These are phyloP conservation scores for Oscheius myriophilus DNA, from an alignment of 2,888 invertebrate species.

Conservation along the genomic window DNA sequence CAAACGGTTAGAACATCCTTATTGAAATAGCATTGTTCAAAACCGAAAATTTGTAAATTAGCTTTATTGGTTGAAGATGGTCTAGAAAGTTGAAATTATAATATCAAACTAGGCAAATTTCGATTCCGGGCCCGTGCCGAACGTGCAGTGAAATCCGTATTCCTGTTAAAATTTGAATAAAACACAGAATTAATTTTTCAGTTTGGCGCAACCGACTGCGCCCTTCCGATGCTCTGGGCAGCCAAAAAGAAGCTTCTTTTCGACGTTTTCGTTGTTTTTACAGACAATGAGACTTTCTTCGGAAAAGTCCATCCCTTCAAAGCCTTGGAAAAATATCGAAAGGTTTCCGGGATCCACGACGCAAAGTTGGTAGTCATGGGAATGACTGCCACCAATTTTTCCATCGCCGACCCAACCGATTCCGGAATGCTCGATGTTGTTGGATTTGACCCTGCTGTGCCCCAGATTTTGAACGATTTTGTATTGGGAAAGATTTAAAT, in stretches of 20 bases:
- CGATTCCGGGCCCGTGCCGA: no score
- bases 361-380: constrained; percentile 65
- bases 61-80: no score
- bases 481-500: constrained; percentile 20
- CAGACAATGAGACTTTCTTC: constrained; percentile 74
- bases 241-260: constrained; percentile 76
- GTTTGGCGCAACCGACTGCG: constrained; percentile 68
- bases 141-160: no score
- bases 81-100: no score
- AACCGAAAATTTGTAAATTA: no score
- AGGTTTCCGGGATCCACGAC: constrained; percentile 66
- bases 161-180: no score
- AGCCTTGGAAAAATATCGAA: constrained; percentile 77
- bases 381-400: constrained; percentile 71
- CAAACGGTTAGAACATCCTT: no score
- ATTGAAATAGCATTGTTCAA: no score
- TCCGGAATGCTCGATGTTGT: constrained; percentile 71
- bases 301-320: constrained; percentile 73
- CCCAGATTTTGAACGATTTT: constrained; percentile 20
- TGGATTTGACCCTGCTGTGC: constrained; percentile 24
- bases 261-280: constrained; percentile 82
- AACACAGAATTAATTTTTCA: no score
- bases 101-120: no score
- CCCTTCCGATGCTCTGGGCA: constrained; percentile 79
- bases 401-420: constrained; percentile 72